phyloP scores from a whole-genome alignment of 2,797 vertebrate genomes.

The Pterois miles region DNA sequence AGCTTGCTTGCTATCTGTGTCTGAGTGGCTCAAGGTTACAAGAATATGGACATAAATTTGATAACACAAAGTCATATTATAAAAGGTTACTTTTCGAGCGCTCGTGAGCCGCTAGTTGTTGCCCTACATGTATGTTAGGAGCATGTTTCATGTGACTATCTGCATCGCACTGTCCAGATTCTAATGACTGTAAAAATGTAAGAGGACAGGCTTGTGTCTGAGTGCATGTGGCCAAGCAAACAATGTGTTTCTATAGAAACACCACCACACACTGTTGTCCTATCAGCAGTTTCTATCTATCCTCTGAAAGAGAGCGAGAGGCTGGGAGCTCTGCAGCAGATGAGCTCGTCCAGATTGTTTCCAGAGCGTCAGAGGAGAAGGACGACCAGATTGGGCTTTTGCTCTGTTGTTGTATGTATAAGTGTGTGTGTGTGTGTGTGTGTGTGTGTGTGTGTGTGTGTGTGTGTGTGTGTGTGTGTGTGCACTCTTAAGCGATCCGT shows the following conservation, averaged over 20 bases:
- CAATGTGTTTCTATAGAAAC: constrained; percentile 30
- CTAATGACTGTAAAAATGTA: constrained; percentile 12
- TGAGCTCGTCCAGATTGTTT: constrained; percentile 38
- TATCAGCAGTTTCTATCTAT: constrained; percentile 14
- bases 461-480: background rate
- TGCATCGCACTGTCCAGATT: background rate
- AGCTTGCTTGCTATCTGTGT: no score
- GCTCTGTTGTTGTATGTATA: constrained; percentile 26
- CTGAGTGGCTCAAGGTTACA: no score
- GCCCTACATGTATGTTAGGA: no score
- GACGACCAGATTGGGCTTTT: constrained; percentile 14
- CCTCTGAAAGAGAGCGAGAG: background rate
- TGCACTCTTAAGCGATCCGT: constrained; percentile 21
- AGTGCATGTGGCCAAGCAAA: background rate
- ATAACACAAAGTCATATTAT: no score
- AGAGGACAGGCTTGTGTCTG: background rate
- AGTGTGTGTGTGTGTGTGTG: background rate
- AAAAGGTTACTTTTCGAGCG: no score
- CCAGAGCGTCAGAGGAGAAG: constrained; percentile 38
- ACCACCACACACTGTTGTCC: background rate
- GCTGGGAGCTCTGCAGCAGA: constrained; percentile 4
- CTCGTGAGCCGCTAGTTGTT: no score
- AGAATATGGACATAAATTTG: no score
- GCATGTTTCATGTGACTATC: background rate
- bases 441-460: constrained; percentile 18